Base-by-base conservation (phyloP, 2,113 vertebrate species). In the Camelus dromedarius region DNA sequence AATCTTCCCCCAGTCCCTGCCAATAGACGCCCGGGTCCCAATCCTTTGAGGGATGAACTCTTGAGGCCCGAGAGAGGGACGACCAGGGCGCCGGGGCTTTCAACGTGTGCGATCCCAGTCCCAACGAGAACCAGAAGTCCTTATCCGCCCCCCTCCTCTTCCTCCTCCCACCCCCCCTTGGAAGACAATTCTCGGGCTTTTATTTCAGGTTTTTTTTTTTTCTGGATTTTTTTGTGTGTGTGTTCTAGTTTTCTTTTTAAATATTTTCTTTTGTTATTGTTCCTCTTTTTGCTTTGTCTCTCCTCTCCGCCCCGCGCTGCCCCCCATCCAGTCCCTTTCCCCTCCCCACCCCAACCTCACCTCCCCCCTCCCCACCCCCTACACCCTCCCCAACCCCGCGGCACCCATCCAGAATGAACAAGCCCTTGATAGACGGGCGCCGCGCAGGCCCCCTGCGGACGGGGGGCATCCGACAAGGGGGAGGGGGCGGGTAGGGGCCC, bases 181-280 rank as follows among this genome's bases (percentile, higher is more conserved):
- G 98, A 98, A 98, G 97, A 98, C 98, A 98, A 98, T 99, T 99
- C 98, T 98, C 96, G 97, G 98, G 97, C 97, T 98, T 97, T 97
- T 97, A 96, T 93, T 96, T 97, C 97, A 98, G 98, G 98, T 77
- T 96, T 97, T 98, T 98, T 98, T 98, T 72, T 70, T 70, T 70
- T 98, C 75, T 93, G 86, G 77, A 93, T 82, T 93, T 93, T 72
- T 94, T 26, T 58, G 32, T 89, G 83, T 95, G 52, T 96, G 95
- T 96, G 95, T 99, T 98, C 98, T 98, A 98, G 97, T 97, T 72
- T 84, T 58, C 91, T 96, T 97, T 98, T 97, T 97, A 98, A 97
- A 69, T 94, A 88, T 96, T 93, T 94, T 91, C 60, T 98, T 98
- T 98, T 94, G 93, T 90, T 98, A 91, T 96, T 91, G 82, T 95